Conservation (phyloP, 2,888 invertebrate species). For the Stomorhina lunata region DNA sequence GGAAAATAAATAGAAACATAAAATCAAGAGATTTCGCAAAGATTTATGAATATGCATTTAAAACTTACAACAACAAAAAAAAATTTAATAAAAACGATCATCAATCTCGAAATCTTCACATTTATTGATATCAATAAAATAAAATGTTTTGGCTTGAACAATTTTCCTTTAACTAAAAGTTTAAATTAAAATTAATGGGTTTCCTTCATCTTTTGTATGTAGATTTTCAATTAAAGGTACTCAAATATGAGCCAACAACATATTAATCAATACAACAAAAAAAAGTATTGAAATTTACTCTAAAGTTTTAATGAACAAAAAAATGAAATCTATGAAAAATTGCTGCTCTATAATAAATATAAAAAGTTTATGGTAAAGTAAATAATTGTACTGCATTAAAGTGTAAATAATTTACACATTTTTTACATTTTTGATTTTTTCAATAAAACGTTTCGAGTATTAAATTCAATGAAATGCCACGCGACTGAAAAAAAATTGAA, state of each 20-base stretch:
- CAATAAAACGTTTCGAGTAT: neutral
- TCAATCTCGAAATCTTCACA: neutral
- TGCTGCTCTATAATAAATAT: no score
- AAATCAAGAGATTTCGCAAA: neutral
- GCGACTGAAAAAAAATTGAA: neutral
- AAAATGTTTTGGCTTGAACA: neutral
- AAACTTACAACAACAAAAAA: neutral
- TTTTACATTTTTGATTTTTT: conserved; percentile 9
- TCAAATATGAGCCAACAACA: neutral
- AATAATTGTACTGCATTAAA: conserved; percentile 55
- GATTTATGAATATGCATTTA: neutral
- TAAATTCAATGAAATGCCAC: conserved; percentile 41
- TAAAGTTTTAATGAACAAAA: conserved; percentile 41
- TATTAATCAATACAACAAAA: conserved; percentile 42
- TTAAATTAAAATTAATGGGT: conserved; percentile 12
- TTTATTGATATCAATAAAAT: neutral
- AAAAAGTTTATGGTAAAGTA: conserved; percentile 49
- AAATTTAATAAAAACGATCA: neutral
- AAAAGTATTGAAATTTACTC: conserved; percentile 33
- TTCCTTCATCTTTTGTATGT: conserved; percentile 26
- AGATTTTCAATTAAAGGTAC: conserved; percentile 34
- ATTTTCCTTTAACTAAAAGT: neutral
- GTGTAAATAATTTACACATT: conserved; percentile 62
- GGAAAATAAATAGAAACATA: neutral
- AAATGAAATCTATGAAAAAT: conserved; percentile 42